These are phyloP conservation scores for Chrysoperla carnea DNA, from an alignment of 1,140 invertebrate species.

Conservation along the genomic window DNA sequence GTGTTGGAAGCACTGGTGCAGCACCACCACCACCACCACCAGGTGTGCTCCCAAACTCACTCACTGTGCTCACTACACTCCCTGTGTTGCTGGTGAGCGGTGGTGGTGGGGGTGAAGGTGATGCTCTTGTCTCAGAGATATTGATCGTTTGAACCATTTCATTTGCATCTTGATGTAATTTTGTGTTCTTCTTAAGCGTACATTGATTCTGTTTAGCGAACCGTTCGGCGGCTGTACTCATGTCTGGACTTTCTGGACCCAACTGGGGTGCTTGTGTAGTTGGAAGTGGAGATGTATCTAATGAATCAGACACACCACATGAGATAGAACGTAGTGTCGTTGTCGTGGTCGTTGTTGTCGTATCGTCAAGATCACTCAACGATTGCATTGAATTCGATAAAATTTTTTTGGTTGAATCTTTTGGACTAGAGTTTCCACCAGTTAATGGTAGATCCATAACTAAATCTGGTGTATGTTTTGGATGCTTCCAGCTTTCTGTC, in stretches of 20 bases:
- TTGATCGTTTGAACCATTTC: conserved; percentile 5
- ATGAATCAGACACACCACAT: conserved; percentile 3
- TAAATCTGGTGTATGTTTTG: conserved; percentile 67
- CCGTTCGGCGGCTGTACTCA: conserved; percentile 51
- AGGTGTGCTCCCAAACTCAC: neutral
- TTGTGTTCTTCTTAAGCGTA: conserved; percentile 61
- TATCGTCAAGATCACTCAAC: no score
- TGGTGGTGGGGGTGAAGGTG: neutral
- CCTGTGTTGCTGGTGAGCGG: no score
- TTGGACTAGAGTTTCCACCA: conserved; percentile 19
- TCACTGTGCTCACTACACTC: neutral
- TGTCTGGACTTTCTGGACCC: conserved; percentile 42
- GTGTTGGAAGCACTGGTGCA: neutral
- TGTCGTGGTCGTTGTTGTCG: neutral
- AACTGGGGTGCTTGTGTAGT: conserved; percentile 8
- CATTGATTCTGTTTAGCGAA: conserved; percentile 67
- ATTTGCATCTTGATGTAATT: conserved; percentile 20
- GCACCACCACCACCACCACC: neutral
- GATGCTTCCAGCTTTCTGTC: conserved; percentile 25
- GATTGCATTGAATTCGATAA: no score
- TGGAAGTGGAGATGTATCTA: neutral
- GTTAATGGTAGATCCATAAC: conserved; percentile 66
- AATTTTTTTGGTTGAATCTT: conserved; percentile 25
- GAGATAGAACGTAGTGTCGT: conserved; percentile 2
- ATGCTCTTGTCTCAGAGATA: conserved; percentile 1